Conservation (phyloP, 2,888 invertebrate genomes). For the Drosophila acutilabella region DNA sequence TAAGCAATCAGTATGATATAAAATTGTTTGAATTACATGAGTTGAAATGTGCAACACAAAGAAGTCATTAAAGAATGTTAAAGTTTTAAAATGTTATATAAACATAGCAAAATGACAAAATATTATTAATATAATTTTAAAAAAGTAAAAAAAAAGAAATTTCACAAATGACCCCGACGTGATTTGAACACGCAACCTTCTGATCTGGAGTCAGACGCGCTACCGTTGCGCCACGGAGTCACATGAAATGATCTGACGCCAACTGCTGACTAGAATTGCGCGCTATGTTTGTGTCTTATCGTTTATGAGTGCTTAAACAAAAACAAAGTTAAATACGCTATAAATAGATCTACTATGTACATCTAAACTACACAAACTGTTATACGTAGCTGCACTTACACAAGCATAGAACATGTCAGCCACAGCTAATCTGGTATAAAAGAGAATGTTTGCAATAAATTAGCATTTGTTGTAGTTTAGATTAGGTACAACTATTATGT, state of each 20-base stretch:
- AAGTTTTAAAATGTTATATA: not conserved
- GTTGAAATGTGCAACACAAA: not conserved
- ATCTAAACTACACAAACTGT: not conserved
- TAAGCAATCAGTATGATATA: conserved; percentile 60
- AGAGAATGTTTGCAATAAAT: conserved; percentile 8
- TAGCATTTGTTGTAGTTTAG: conserved; percentile 6
- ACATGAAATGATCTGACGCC: conserved; percentile 22
- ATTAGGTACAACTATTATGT: not conserved
- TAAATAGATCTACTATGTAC: conserved; percentile 2
- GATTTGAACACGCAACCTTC: conserved; percentile 65
- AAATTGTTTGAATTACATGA: conserved; percentile 24
- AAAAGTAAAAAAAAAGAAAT: conserved; percentile 4
- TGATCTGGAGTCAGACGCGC: conserved; percentile 65
- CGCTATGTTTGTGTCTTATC: conserved; percentile 10
- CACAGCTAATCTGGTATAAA: not conserved
- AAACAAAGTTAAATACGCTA: conserved; percentile 10
- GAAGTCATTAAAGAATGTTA: not conserved
- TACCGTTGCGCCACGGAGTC: conserved; percentile 64
- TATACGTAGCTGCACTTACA: too few relatives aligned
- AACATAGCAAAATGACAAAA: too few relatives aligned
- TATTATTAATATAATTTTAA: not conserved
- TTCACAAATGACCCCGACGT: conserved; percentile 50
- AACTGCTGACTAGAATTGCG: conserved; percentile 18
- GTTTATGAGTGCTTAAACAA: conserved; percentile 3
- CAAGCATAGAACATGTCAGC: too few relatives aligned